Percentiles rank a stretch among this genome's conserved stretches.
These are phyloP conservation scores for Myathropa florea DNA, from an alignment of 2,888 invertebrate species.

Conservation along the genomic window DNA sequence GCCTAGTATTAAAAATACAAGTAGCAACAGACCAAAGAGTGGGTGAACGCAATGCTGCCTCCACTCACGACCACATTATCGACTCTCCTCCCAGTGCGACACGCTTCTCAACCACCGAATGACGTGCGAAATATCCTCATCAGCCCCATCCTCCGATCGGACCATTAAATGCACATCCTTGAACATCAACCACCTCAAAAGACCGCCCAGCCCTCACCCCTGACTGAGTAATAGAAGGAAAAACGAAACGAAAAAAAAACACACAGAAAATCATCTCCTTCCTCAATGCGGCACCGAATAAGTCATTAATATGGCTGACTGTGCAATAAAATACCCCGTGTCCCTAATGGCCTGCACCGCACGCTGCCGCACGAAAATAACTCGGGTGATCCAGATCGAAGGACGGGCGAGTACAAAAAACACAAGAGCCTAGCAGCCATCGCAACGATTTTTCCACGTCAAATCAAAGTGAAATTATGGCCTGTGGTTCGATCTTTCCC, in stretches of 20 bases:
- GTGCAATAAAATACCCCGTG: conserved; percentile 51
- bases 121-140: not conserved
- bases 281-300: conserved; percentile 32
- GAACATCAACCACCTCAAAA: not conserved
- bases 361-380: conserved; percentile 37
- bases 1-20: too few species aligned
- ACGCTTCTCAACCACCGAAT: not conserved
- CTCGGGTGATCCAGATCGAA: conserved; percentile 5
- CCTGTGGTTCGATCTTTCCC: conserved; percentile 34
- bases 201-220: not conserved
- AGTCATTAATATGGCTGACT: conserved; percentile 61
- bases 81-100: not conserved
- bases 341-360: conserved; percentile 42
- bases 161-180: not conserved
- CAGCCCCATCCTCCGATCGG: not conserved
- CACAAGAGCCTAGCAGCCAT: conserved; percentile 31
- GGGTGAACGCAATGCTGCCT: too few species aligned
- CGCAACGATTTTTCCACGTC: conserved; percentile 66
- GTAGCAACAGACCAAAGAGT: too few species aligned
- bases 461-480: conserved; percentile 70
- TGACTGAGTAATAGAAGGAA: not conserved
- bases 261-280: conserved; percentile 10
- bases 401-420: not conserved
- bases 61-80: not conserved
- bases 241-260: not conserved